These are phyloP conservation scores for Orchesella cincta DNA, from an alignment of 1,140 invertebrate species.

Conservation along the genomic window DNA sequence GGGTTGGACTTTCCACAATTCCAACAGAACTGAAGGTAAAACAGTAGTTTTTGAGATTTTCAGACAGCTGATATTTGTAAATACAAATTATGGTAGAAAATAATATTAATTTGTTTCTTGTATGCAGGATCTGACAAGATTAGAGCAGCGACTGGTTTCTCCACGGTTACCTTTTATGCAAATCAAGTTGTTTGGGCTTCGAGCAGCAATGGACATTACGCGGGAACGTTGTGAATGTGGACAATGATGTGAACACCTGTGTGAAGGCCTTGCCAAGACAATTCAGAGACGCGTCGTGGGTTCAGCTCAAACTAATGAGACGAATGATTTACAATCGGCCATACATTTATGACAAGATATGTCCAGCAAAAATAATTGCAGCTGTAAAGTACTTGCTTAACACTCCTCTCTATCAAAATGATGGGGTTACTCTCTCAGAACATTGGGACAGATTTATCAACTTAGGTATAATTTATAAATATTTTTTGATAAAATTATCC, in stretches of 20 bases:
- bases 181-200: conserved; percentile 45
- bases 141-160: conserved; percentile 33
- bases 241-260: no score
- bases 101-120: no score
- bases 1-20: conserved; percentile 32
- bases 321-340: not conserved
- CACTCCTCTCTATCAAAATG: no score
- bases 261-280: not conserved
- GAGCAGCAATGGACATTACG: conserved; percentile 31
- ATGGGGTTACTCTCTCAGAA: not conserved
- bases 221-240: conserved; percentile 33
- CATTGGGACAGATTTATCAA: no score
- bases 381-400: not conserved
- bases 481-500: no score
- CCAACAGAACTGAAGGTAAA: conserved; percentile 32
- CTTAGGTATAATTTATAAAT: no score
- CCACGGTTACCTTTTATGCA: conserved; percentile 49
- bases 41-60: no score
- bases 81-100: no score
- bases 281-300: not conserved
- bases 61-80: no score
- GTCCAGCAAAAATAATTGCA: not conserved
- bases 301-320: no score
- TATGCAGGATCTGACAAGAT: conserved; percentile 7
- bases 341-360: not conserved